These are phyloP conservation scores for Muraenolepis orangiensis DNA, from an alignment of 2,797 vertebrate species.

Conservation along the genomic window DNA sequence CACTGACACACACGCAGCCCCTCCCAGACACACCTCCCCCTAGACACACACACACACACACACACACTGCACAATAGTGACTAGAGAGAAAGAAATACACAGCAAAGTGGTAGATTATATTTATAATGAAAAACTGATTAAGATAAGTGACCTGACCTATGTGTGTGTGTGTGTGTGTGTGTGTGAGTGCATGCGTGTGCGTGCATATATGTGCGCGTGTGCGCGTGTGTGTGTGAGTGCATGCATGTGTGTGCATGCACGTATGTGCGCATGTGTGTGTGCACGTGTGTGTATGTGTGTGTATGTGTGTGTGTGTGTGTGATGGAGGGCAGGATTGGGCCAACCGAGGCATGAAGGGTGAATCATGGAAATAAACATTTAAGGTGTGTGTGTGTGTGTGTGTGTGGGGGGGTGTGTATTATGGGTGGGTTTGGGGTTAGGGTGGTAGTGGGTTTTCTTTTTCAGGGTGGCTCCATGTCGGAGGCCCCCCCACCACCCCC, in stretches of 20 bases:
- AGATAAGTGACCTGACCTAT: constrained; percentile 31
- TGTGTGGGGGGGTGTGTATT: not conserved
- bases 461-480: not conserved
- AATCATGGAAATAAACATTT: too few species aligned
- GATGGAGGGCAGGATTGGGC: not conserved
- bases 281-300: constrained; percentile 17
- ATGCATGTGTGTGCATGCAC: constrained; percentile 75
- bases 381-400: not conserved
- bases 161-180: constrained; percentile 24
- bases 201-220: constrained; percentile 23
- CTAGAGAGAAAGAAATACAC: not conserved
- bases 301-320: constrained; percentile 7
- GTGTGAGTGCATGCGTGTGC: constrained; percentile 37
- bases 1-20: not conserved
- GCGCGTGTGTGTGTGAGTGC: constrained; percentile 64
- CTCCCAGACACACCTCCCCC: not conserved
- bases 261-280: constrained; percentile 52
- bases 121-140: constrained; percentile 19
- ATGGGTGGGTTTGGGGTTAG: not conserved
- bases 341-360: too few species aligned
- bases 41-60: constrained; percentile 41
- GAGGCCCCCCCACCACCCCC: not conserved
- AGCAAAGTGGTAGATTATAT: not conserved
- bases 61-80: constrained; percentile 62
- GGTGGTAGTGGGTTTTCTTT: not conserved